These are phyloP conservation scores for Polydrusus tereticollis DNA, from an alignment of 2,888 invertebrate species.

Conservation along the genomic window DNA sequence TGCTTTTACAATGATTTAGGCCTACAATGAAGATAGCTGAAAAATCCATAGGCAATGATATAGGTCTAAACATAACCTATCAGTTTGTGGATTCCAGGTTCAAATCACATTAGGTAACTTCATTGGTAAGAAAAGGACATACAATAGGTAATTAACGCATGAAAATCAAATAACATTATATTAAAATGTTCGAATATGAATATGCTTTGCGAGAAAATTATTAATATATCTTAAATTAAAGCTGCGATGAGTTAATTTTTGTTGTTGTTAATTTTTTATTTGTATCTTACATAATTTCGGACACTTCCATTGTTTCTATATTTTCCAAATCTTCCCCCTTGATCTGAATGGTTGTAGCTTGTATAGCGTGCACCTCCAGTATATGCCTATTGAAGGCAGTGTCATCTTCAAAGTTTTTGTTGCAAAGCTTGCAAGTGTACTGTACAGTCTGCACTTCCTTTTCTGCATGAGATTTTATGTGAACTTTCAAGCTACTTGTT, in stretches of 20 bases:
- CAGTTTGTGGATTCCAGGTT: no score
- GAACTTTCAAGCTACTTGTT: slow-evolving; percentile 63
- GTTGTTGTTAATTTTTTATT: not conserved
- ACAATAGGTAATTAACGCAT: no score
- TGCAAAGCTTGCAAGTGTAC: slow-evolving; percentile 62
- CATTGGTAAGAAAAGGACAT: no score
- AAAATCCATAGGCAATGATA: no score
- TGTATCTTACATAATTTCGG: slow-evolving; percentile 63
- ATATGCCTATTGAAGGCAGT: slow-evolving; percentile 58
- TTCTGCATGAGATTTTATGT: slow-evolving; percentile 60
- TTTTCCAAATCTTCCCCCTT: slow-evolving; percentile 55
- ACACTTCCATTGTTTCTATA: slow-evolving; percentile 63
- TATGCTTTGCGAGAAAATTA: no score
- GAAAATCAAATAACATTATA: no score
- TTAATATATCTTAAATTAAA: no score
- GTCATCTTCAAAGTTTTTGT: slow-evolving; percentile 61
- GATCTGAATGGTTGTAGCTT: slow-evolving; percentile 52
- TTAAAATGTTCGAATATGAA: no score
- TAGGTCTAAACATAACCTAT: no score
- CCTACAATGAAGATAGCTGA: no score
- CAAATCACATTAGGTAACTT: no score
- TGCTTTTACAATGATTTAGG: no score
- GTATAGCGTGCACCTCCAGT: slow-evolving; percentile 41
- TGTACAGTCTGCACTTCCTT: slow-evolving; percentile 38
- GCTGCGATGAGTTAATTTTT: not conserved